Conservation (phyloP, 2,113 vertebrate species). For the Tichodroma muraria region DNA sequence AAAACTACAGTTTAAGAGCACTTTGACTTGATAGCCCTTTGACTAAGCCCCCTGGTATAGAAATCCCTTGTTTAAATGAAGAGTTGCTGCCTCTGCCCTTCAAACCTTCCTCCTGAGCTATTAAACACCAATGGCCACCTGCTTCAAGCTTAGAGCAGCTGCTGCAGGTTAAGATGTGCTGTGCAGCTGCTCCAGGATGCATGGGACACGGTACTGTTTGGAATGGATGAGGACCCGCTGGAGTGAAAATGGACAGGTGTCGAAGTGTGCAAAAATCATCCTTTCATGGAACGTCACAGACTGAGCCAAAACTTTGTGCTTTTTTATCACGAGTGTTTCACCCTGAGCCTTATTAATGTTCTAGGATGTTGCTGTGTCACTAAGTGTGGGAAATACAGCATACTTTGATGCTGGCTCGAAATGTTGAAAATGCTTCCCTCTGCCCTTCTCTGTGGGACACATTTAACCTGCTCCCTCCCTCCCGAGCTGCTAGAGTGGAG, state of each 20-base stretch:
- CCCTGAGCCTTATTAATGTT: neutral
- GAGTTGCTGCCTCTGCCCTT: neutral
- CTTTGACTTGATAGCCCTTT: neutral
- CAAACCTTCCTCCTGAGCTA: neutral
- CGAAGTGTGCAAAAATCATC: neutral
- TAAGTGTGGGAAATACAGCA: neutral
- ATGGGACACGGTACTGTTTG: fast-evolving
- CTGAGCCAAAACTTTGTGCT: neutral
- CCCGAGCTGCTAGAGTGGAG: neutral
- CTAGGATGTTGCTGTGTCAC: neutral
- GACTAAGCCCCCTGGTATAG: neutral
- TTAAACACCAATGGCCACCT: neutral
- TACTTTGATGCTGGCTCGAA: neutral
- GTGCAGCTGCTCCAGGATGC: fast-evolving
- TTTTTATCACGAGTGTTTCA: neutral
- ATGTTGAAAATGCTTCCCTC: neutral
- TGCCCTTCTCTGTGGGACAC: neutral
- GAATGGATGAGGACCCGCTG: neutral
- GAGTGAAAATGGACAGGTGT: neutral
- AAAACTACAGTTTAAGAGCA: conserved; percentile 27
- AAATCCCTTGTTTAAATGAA: neutral
- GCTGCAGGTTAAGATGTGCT: neutral
- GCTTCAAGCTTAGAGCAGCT: neutral
- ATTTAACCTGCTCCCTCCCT: neutral
- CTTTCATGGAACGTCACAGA: neutral